phyloP scores from a whole-genome alignment of 2,797 vertebrate genomes.

The Mycteria americana region DNA sequence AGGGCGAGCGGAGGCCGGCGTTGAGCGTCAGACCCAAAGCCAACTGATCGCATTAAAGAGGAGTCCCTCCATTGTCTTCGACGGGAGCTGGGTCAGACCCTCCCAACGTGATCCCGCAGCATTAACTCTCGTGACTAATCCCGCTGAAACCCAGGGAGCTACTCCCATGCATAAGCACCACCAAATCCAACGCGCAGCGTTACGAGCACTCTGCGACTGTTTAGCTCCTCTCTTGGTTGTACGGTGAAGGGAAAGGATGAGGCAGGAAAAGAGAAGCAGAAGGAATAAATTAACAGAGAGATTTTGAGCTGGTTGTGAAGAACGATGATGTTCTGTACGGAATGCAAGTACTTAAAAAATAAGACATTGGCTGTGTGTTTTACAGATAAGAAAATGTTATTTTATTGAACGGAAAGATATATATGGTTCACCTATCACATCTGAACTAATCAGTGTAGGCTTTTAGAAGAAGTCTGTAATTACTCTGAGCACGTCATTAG shows the following conservation, averaged over 20 bases:
- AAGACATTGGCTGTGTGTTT: constrained; percentile 31
- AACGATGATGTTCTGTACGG: background rate
- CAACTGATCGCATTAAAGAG: background rate
- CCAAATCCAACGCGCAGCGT: background rate
- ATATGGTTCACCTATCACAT: constrained; percentile 60
- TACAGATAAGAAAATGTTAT: constrained; percentile 65
- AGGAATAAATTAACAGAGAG: background rate
- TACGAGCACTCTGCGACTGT: background rate
- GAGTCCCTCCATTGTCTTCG: background rate
- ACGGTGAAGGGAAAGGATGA: background rate
- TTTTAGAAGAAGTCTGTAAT: constrained; percentile 74
- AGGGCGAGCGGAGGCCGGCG: background rate
- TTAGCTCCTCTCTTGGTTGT: background rate
- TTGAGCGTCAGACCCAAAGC: background rate
- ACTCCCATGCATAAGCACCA: background rate
- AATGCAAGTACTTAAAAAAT: constrained; percentile 8
- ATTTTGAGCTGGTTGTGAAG: background rate
- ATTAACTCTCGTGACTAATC: background rate
- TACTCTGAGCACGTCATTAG: constrained; percentile 69
- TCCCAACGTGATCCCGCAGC: background rate
- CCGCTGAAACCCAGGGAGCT: background rate
- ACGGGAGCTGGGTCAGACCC: background rate
- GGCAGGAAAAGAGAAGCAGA: background rate
- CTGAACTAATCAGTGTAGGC: constrained; percentile 72
- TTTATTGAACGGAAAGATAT: constrained; percentile 66